These are phyloP conservation scores for Himalopsyche tibetana DNA, from an alignment of 2,888 invertebrate species.

Conservation along the genomic window DNA sequence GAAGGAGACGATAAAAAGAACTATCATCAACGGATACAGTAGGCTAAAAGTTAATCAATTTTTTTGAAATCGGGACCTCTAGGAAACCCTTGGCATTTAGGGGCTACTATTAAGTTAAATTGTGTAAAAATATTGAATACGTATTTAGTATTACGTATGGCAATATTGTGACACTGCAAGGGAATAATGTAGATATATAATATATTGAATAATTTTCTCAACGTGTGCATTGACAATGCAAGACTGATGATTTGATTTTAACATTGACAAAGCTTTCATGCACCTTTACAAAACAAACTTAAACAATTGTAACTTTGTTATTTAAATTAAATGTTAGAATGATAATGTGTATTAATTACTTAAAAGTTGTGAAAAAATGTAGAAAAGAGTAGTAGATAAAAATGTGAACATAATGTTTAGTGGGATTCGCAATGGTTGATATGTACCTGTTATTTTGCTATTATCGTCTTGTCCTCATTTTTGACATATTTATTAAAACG, in stretches of 20 bases:
- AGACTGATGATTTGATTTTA: conserved; percentile 58
- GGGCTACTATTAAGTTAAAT: no score
- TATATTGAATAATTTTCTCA: not conserved
- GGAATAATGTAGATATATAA: not conserved
- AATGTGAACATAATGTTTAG: conserved; percentile 65
- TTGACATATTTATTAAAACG: conserved; percentile 67
- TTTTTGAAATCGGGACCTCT: no score
- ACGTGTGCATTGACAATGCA: conserved; percentile 58
- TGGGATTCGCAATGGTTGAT: conserved; percentile 63
- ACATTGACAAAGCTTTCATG: conserved; percentile 61
- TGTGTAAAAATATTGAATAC: not conserved
- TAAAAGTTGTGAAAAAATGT: conserved; percentile 65
- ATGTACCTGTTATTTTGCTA: conserved; percentile 66
- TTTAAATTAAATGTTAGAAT: conserved; percentile 62
- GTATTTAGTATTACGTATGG: conserved; percentile 1
- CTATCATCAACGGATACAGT: no score
- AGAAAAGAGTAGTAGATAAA: conserved; percentile 67
- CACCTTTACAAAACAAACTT: conserved; percentile 61
- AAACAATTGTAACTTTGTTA: conserved; percentile 58
- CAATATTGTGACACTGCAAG: not conserved
- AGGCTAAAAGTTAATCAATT: no score
- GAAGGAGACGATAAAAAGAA: no score
- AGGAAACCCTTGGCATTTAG: no score
- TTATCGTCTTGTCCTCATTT: conserved; percentile 65
- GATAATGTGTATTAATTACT: conserved; percentile 55